Conservation (phyloP, 2,797 vertebrate genomes). For the Anguilla marmorata region DNA sequence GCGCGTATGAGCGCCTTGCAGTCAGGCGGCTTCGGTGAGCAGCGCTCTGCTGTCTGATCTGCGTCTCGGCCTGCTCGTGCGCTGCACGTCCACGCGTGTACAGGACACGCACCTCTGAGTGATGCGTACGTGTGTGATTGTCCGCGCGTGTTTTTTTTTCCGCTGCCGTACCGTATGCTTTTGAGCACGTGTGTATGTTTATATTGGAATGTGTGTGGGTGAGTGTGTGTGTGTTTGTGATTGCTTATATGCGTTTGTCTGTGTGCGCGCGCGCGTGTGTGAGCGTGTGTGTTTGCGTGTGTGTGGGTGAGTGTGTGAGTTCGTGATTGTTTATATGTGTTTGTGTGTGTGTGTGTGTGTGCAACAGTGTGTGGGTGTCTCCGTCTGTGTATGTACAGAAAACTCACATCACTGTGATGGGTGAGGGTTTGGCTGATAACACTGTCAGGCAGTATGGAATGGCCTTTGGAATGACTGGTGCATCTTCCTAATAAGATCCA, state of each 20-base stretch:
- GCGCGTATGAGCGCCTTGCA: not conserved
- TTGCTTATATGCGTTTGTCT: not conserved
- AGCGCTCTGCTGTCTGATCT: too few relatives aligned
- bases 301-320: not conserved
- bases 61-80: not conserved
- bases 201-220: not conserved
- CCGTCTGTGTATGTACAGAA: not conserved
- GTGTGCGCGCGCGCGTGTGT: not conserved
- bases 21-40: too few relatives aligned
- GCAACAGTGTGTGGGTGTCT: not conserved
- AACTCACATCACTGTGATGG: not conserved
- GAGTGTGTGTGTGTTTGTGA: not conserved
- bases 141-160: too few relatives aligned
- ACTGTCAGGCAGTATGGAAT: not conserved
- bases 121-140: too few relatives aligned
- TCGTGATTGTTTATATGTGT: not conserved
- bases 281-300: slow-evolving; percentile 18
- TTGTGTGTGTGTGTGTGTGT: not conserved
- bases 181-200: not conserved
- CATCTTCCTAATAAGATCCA: slow-evolving; percentile 9
- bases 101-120: too few relatives aligned
- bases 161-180: too few relatives aligned
- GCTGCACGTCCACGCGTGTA: not conserved
- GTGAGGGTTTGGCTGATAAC: not conserved
- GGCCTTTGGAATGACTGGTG: slow-evolving; percentile 5